Percentiles rank a stretch among this genome's conserved stretches.
Evolutionary conservation across 2,113 vertebrate species (phyloP).

Genomic region (Oophaga pumilio): DNA sequence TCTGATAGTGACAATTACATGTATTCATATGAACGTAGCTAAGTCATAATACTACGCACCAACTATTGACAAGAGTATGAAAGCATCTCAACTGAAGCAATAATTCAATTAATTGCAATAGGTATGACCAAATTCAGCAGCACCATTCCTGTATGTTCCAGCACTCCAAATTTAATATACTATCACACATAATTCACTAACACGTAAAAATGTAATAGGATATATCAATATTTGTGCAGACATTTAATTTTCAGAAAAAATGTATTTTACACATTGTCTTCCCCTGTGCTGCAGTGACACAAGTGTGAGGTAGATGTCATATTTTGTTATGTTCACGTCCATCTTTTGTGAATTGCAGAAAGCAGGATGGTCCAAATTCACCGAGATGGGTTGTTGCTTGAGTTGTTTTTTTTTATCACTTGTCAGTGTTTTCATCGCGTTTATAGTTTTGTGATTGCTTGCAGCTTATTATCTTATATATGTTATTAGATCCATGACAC

Average conservation of each 20-base stretch:
- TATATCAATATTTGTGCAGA: conserved; percentile 36
- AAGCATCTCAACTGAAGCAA: too few species aligned
- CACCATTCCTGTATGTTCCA: neutral
- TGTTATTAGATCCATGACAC: conserved; percentile 38
- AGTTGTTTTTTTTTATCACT: conserved; percentile 33
- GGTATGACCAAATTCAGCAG: neutral
- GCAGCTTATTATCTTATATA: conserved; percentile 45
- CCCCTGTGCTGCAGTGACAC: neutral
- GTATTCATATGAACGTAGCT: too few species aligned
- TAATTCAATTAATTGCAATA: neutral
- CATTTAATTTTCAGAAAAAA: conserved; percentile 35
- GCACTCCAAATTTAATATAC: neutral
- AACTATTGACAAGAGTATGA: too few species aligned
- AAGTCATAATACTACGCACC: too few species aligned
- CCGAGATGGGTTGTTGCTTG: neutral
- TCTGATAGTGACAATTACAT: too few species aligned
- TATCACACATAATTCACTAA: neutral
- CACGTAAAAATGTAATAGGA: neutral
- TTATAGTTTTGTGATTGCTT: conserved; percentile 41
- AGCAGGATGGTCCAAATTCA: conserved; percentile 6
- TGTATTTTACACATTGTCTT: conserved; percentile 15
- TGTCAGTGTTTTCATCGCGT: conserved; percentile 33
- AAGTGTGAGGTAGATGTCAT: conserved; percentile 16
- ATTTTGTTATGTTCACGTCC: conserved; percentile 23
- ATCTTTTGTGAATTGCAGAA: neutral